These are phyloP conservation scores for Andricus grossulariae DNA, from an alignment of 1,140 invertebrate species.

Conservation along the genomic window DNA sequence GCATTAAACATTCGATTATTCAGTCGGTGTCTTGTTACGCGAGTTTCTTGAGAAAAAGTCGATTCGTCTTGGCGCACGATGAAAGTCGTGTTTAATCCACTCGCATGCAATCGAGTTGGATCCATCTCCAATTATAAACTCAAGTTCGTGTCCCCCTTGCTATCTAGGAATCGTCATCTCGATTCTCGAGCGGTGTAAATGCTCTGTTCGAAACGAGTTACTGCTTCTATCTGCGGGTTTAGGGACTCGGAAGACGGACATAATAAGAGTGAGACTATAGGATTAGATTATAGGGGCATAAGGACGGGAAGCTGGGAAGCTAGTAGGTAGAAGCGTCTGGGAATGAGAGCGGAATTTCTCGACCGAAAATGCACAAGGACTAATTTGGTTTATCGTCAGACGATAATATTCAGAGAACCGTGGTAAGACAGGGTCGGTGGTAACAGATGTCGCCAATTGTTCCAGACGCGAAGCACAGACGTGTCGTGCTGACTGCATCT, in stretches of 20 bases:
- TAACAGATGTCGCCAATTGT: conserved; percentile 55
- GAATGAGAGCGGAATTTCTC: conserved; percentile 38
- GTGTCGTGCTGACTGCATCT: conserved; percentile 36
- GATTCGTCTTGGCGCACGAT: conserved; percentile 26
- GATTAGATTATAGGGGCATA: conserved; percentile 11
- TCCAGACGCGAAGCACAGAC: conserved; percentile 37
- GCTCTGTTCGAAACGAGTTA: conserved; percentile 25
- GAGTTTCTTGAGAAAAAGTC: conserved; percentile 14
- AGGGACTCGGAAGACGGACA: conserved; percentile 27
- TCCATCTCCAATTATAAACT: conserved; percentile 31
- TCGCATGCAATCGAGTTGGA: conserved; percentile 6
- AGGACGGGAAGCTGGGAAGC: conserved; percentile 1
- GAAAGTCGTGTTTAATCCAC: conserved; percentile 26
- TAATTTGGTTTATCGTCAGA: conserved; percentile 42
- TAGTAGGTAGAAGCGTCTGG: conserved; percentile 20
- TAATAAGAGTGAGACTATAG: conserved; percentile 23
- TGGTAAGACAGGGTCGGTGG: conserved; percentile 40
- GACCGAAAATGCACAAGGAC: conserved; percentile 39
- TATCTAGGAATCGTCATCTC: conserved; percentile 31
- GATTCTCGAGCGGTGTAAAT: conserved; percentile 19
- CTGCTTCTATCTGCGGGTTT: conserved; percentile 14
- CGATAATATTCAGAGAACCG: conserved; percentile 40
- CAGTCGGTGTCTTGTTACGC: conserved; percentile 30
- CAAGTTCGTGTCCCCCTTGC: not conserved
- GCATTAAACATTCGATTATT: conserved; percentile 26